Conservation (phyloP, 2,888 invertebrate species). For the Steinernema carpocapsae region DNA sequence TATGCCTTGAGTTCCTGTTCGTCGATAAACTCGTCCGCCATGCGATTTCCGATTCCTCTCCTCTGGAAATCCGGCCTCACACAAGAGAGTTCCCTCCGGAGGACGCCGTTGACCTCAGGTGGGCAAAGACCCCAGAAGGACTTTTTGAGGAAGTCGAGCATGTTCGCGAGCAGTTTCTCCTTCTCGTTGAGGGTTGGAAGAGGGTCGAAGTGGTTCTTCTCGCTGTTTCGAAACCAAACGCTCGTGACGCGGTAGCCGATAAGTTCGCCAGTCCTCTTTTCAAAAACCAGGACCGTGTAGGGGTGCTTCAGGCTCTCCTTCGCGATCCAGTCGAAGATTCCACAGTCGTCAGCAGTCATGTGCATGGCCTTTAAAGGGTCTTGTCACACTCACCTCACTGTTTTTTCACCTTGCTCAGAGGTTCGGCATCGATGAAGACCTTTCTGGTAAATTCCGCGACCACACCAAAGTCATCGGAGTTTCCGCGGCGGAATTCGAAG, state of each 20-base stretch:
- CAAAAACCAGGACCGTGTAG: constrained; percentile 4
- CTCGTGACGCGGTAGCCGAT: constrained; percentile 20
- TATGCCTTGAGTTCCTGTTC: background rate
- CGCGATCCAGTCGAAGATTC: constrained; percentile 12
- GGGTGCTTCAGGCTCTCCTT: background rate
- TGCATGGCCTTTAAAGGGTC: background rate
- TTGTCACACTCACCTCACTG: background rate
- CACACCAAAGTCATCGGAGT: background rate
- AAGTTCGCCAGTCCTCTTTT: background rate
- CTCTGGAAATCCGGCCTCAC: constrained; percentile 12
- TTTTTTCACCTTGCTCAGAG: background rate
- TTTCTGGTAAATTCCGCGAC: constrained; percentile 5
- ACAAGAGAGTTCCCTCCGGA: constrained; percentile 13
- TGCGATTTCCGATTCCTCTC: background rate
- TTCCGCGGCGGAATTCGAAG: background rate
- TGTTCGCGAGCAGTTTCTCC: background rate
- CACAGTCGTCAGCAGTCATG: background rate
- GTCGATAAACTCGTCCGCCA: constrained; percentile 1
- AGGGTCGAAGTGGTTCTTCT: background rate
- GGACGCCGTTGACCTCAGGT: constrained; percentile 9
- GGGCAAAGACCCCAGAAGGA: constrained; percentile 25
- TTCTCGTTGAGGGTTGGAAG: background rate
- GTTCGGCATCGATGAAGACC: constrained; percentile 1
- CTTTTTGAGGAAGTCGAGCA: background rate
- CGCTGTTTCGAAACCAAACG: background rate